A percentile compares a stretch with the other conserved stretches of the same genome.
Evolutionary conservation across 2,888 invertebrate genomes (phyloP).

Genomic region (Malachius bipustulatus): DNA sequence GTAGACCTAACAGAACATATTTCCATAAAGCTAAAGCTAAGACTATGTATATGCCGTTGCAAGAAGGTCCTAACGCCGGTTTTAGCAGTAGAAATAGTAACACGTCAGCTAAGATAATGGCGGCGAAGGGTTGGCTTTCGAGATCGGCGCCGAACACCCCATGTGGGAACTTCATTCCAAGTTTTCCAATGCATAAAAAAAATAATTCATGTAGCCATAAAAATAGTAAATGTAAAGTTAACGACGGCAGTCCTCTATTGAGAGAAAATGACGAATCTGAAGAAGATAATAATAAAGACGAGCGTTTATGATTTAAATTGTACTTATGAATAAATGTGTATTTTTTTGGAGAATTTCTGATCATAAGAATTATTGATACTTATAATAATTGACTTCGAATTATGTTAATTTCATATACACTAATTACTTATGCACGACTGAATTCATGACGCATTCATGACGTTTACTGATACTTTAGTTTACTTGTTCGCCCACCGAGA

Average conservation of each 20-base stretch:
- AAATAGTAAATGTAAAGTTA: slow-evolving; percentile 38
- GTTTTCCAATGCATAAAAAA: slow-evolving; percentile 45
- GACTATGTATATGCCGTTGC: slow-evolving; percentile 58
- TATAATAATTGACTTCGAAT: no score
- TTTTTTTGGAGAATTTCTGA: no score
- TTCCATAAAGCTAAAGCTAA: slow-evolving; percentile 48
- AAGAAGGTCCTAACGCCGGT: slow-evolving; percentile 25
- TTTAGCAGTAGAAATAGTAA: slow-evolving; percentile 19
- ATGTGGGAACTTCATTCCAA: slow-evolving; percentile 53
- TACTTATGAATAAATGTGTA: no score
- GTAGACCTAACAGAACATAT: slow-evolving; percentile 31
- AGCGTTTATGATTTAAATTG: slow-evolving; percentile 23
- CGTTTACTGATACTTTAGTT: no score
- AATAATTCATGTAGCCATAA: slow-evolving; percentile 40
- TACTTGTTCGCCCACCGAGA: no score
- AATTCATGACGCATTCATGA: no score
- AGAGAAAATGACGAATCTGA: slow-evolving; percentile 43
- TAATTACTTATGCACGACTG: no score
- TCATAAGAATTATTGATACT: no score
- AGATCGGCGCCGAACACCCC: slow-evolving; percentile 73
- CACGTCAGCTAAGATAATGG: slow-evolving; percentile 20
- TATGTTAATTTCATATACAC: no score
- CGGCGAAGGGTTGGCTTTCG: slow-evolving; percentile 48
- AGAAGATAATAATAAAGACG: slow-evolving; percentile 28
- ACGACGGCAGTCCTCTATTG: slow-evolving; percentile 53